A percentile compares a stretch with the other conserved stretches of the same genome.
These are phyloP conservation scores for Drosophila saltans DNA, from an alignment of 1,140 invertebrate species.

Conservation along the genomic window DNA sequence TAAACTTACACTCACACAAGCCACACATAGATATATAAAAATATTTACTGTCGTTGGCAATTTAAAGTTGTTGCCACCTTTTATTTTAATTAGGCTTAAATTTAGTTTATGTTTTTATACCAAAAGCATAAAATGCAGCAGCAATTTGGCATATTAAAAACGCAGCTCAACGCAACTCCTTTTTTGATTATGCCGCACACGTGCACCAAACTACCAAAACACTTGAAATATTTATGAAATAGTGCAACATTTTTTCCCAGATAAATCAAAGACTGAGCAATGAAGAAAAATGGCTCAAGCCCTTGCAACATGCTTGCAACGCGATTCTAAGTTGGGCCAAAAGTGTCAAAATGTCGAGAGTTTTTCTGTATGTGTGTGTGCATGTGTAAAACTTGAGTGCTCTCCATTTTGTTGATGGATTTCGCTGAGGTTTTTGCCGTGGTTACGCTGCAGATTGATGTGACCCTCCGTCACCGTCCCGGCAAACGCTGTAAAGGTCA, in stretches of 20 bases:
- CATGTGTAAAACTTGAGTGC: neutral
- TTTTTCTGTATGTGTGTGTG: slow-evolving; percentile 1
- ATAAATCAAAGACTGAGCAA: slow-evolving; percentile 70
- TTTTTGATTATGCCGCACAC: slow-evolving; percentile 71
- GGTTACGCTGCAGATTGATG: slow-evolving; percentile 57
- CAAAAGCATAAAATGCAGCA: slow-evolving; percentile 32
- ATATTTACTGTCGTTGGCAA: slow-evolving; percentile 60
- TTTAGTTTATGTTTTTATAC: slow-evolving; percentile 1
- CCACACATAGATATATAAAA: slow-evolving; percentile 7
- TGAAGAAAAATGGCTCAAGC: slow-evolving; percentile 67
- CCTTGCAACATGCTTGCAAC: slow-evolving; percentile 21
- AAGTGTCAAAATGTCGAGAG: slow-evolving; percentile 50
- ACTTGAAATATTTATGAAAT: slow-evolving; percentile 80
- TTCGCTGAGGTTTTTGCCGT: slow-evolving; percentile 23
- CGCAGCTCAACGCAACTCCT: neutral
- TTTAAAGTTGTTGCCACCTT: slow-evolving; percentile 53
- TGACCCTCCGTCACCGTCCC: slow-evolving; percentile 30
- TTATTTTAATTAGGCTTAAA: slow-evolving; percentile 63
- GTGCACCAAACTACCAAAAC: slow-evolving; percentile 73
- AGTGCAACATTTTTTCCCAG: slow-evolving; percentile 48
- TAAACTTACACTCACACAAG: slow-evolving; percentile 44
- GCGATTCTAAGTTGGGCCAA: slow-evolving; percentile 26
- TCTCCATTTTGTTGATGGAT: slow-evolving; percentile 68
- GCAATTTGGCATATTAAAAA: slow-evolving; percentile 35
- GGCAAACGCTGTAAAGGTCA: slow-evolving; percentile 57